Percentiles rank a stretch among this genome's conserved stretches.
These are phyloP conservation scores for Macrotrachela quadricornifera DNA, from an alignment of 1,140 invertebrate genomes.

Conservation along the genomic window DNA sequence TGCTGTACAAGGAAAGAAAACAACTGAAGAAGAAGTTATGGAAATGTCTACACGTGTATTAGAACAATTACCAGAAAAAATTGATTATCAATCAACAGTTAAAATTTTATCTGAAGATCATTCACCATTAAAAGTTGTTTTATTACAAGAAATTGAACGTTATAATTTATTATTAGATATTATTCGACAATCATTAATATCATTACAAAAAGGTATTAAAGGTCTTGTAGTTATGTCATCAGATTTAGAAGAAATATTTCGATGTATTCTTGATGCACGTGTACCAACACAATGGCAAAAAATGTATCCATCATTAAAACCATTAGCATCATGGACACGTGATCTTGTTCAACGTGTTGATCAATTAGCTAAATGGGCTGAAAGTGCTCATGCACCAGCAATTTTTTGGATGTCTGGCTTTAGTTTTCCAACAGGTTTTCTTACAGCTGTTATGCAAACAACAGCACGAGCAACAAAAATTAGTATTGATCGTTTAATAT, in stretches of 20 bases:
- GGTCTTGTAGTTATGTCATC: slow-evolving; percentile 61
- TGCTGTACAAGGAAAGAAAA: not conserved
- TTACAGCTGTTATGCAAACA: slow-evolving; percentile 30
- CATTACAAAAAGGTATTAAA: slow-evolving; percentile 51
- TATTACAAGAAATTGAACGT: slow-evolving; percentile 48
- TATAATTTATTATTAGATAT: slow-evolving; percentile 39
- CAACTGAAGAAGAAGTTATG: slow-evolving; percentile 35
- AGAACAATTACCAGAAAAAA: slow-evolving; percentile 43
- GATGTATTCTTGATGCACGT: slow-evolving; percentile 49
- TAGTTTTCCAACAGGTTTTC: slow-evolving; percentile 30
- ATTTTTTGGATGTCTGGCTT: slow-evolving; percentile 44
- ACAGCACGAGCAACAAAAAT: slow-evolving; percentile 28
- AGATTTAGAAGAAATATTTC: slow-evolving; percentile 55
- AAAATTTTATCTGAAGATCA: slow-evolving; percentile 46
- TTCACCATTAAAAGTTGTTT: slow-evolving; percentile 51
- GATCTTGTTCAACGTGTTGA: slow-evolving; percentile 49
- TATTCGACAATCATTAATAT: slow-evolving; percentile 37
- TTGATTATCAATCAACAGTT: slow-evolving; percentile 50
- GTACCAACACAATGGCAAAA: slow-evolving; percentile 54
- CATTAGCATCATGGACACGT: slow-evolving; percentile 55
- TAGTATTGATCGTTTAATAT: slow-evolving; percentile 12
- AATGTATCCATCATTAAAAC: slow-evolving; percentile 57
- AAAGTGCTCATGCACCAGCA: slow-evolving; percentile 45
- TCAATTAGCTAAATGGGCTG: slow-evolving; percentile 49
- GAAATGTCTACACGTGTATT: slow-evolving; percentile 47